A percentile compares a stretch with the other conserved stretches of the same genome.
Evolutionary conservation across 2,113 vertebrate genomes (phyloP).

Genomic region (Typhlomys cinereus): DNA sequence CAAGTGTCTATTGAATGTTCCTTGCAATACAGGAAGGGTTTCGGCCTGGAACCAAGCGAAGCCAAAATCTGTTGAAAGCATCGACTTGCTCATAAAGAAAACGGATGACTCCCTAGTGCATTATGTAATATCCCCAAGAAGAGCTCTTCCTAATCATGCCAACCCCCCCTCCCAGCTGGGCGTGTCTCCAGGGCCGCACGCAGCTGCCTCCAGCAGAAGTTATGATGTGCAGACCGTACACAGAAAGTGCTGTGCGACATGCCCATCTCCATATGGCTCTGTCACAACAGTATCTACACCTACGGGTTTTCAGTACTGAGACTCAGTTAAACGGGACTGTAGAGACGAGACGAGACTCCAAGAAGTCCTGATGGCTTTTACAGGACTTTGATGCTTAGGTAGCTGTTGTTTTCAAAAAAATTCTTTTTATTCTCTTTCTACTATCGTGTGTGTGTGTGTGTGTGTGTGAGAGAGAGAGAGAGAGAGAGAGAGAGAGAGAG

Average conservation of each 20-base stretch:
- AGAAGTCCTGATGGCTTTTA: neutral
- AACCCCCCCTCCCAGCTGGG: neutral
- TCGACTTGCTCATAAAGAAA: neutral
- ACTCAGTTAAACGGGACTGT: neutral
- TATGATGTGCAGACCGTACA: too few relatives aligned
- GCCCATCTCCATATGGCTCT: neutral
- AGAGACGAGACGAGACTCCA: neutral
- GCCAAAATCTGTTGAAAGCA: conserved; percentile 21
- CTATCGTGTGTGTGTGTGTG: too few relatives aligned
- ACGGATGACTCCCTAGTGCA: neutral
- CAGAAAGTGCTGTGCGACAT: neutral
- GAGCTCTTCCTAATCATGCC: neutral
- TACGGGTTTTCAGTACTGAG: neutral
- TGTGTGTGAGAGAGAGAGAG: too few relatives aligned
- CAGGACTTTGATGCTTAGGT: neutral
- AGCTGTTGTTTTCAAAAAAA: neutral
- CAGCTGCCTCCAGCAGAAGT: neutral
- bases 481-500: too few relatives aligned
- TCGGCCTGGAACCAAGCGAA: conserved; percentile 21
- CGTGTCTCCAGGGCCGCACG: neutral
- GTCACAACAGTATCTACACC: accelerated
- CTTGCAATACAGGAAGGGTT: neutral
- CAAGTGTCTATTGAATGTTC: neutral
- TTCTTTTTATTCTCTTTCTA: too few relatives aligned
- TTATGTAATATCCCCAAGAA: neutral